Base-by-base conservation (phyloP, 2,888 invertebrate species). In the Rhamnusium bicolor region DNA sequence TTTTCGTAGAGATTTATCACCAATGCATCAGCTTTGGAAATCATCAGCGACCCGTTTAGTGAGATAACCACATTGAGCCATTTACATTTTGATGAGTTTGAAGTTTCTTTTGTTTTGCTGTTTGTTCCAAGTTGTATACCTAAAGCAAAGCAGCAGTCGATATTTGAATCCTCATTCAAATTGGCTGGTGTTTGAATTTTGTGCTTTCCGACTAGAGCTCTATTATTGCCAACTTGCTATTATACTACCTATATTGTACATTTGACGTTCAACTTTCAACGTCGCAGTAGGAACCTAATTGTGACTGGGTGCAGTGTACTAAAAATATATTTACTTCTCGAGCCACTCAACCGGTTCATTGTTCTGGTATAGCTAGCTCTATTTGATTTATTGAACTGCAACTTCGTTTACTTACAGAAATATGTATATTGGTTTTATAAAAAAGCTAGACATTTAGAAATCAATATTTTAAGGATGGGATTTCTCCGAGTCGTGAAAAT, bases 31-130 rank as follows among this genome's bases (percentile, higher is more conserved):
- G 79, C 76, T 74, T 80, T 79, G 74, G 79, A 76, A 81, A 82
- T 82, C 81, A 80, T 80, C 76, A 77, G 79, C 82, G 79, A 80
- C 80, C 79, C 81, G 82, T 83, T 84, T 81, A 83, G 79, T 63
- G 40, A 53, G 75, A 75, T 71, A 84, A 84, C 84, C 82, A 79
- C 83, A 84, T 84, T 81, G 82, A 83, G 81, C 82, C 84, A 84
- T 85, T 85, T 85, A 84, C 85, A 85, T 85, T 84, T 85, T 85
- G 85, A 85, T 85, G 84, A 84, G 85, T 81, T 82, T 74, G 80
- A 81, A 84, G 82, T 84, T 84, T 84, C 84, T 85, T 85, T 84
- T 85, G 83, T 84, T 79, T 82, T 78, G 67, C 54, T 71, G 80
- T 79, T 76, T 80, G 78, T 77, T 71, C 71, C 78, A 77, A 80